These are phyloP conservation scores for Acrobasis repandana DNA, from an alignment of 2,888 invertebrate genomes.

Conservation along the genomic window DNA sequence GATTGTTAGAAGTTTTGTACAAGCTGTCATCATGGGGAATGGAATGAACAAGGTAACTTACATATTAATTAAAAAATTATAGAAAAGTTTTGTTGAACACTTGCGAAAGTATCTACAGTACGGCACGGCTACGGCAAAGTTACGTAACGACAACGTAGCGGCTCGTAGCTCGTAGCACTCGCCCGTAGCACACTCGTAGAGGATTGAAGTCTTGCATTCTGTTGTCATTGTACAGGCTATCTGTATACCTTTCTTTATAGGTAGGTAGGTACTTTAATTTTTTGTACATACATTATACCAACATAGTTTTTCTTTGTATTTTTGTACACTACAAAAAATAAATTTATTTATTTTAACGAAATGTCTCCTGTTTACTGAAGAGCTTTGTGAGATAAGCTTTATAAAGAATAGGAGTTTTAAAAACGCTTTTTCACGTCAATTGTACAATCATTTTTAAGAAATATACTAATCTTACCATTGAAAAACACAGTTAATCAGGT, in stretches of 20 bases:
- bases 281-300: too few species aligned
- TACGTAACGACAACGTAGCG: constrained; percentile 55
- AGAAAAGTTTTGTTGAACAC: constrained; percentile 29
- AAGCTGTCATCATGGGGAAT: constrained; percentile 86
- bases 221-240: too few species aligned
- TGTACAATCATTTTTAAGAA: too few species aligned
- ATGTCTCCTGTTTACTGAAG: not conserved
- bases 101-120: constrained; percentile 5
- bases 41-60: constrained; percentile 93
- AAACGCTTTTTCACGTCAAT: not conserved
- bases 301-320: too few species aligned
- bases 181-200: constrained; percentile 15
- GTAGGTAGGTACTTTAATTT: too few species aligned
- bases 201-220: too few species aligned
- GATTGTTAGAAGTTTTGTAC: constrained; percentile 43
- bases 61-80: constrained; percentile 24
- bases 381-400: not conserved
- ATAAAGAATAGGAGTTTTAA: not conserved
- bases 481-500: not conserved
- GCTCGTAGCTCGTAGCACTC: constrained; percentile 41
- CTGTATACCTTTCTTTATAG: too few species aligned
- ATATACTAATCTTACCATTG: too few species aligned
- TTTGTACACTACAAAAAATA: too few species aligned
- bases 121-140: constrained; percentile 33
- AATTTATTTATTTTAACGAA: too few species aligned